A percentile compares a stretch with the other conserved stretches of the same genome.
Evolutionary conservation across 2,888 invertebrate species (phyloP).

Genomic region (Hetaerina titia): DNA sequence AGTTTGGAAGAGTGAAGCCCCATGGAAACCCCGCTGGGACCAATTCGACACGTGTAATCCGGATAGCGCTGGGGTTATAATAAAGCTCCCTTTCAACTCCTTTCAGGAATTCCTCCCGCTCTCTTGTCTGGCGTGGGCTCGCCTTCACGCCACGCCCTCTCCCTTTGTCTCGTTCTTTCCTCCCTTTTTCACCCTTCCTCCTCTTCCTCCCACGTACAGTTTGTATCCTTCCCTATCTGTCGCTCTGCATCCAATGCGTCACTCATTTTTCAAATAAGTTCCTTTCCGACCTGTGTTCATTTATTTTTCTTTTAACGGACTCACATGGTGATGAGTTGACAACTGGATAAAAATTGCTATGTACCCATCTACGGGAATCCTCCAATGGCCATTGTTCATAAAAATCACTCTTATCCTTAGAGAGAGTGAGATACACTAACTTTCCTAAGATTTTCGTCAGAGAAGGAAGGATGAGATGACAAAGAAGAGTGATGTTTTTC

Average conservation of each 20-base stretch:
- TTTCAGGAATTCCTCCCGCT: conserved; percentile 46
- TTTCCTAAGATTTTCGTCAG: too few relatives aligned
- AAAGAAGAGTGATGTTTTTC: too few relatives aligned
- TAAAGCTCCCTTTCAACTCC: conserved; percentile 52
- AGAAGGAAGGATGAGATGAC: too few relatives aligned
- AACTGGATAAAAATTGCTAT: too few relatives aligned
- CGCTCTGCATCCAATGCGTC: neutral
- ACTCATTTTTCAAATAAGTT: too few relatives aligned
- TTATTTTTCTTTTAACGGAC: too few relatives aligned
- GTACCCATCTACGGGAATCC: too few relatives aligned
- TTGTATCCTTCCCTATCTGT: neutral
- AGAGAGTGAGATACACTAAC: too few relatives aligned
- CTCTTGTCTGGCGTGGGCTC: neutral
- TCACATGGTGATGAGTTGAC: too few relatives aligned
- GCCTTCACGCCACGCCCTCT: conserved; percentile 27
- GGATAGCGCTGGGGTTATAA: conserved; percentile 39
- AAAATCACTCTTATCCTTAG: too few relatives aligned
- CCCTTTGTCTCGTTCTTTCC: neutral
- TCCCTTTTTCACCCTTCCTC: neutral
- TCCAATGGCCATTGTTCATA: too few relatives aligned
- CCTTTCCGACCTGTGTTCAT: too few relatives aligned
- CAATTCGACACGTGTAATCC: conserved; percentile 60
- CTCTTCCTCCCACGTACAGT: neutral
- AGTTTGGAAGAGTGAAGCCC: neutral
- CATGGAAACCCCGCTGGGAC: conserved; percentile 18